Evolutionary conservation across 2,797 vertebrate genomes (phyloP), one percentile per base, ranked within the genome.

Genomic region (Aeoliscus strigatus): DNA sequence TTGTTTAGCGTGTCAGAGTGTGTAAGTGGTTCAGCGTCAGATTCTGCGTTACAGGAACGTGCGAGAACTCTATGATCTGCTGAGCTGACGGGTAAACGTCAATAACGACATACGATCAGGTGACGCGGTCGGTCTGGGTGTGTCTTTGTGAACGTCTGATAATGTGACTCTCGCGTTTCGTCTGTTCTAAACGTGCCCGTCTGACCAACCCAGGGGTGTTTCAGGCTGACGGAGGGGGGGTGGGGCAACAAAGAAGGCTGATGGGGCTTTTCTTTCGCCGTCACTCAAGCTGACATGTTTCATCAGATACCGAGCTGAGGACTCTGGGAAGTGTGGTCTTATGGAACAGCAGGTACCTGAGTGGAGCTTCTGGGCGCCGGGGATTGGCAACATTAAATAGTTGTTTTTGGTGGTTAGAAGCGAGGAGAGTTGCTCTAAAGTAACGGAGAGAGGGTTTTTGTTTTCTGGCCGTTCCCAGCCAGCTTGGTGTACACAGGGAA

Each of bases 301-400:
- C 42, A 46, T 30, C 40, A 48, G 41, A 50, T 51, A 30, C 45
- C 34, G 34, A 3, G 13, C 39, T 51, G 56, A 79, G 53, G 59
- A 68, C 60, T 80, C 33, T 77, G 61, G 63, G 39, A 76, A 51
- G 45, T 66, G 69, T 75, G 68, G 73, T 79, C 70, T 88, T 81
- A n/a, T 84, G 81, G 80, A 77, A 52, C 35, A 68, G 34, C 51
- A 35, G 71, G 27, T 78, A 84, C 82, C 83, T 84, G 82, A 85
- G 82, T 53, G 70, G 58, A 48, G 31, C 40, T 43, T 51, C 42
- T 27, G 51, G 38, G 52, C 29, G 21, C 54, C 53, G 60, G 66
- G 38, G 23, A 48, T n/a, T 68, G 67, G 56, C 56, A 28, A 46
- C 26, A 1, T 36, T 17, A 50, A 64, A 23, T 21, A 49, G 42